Evolutionary conservation across 2,113 vertebrate species (phyloP), one percentile per base, ranked within the genome.

Genomic region (Platichthys stellatus): DNA sequence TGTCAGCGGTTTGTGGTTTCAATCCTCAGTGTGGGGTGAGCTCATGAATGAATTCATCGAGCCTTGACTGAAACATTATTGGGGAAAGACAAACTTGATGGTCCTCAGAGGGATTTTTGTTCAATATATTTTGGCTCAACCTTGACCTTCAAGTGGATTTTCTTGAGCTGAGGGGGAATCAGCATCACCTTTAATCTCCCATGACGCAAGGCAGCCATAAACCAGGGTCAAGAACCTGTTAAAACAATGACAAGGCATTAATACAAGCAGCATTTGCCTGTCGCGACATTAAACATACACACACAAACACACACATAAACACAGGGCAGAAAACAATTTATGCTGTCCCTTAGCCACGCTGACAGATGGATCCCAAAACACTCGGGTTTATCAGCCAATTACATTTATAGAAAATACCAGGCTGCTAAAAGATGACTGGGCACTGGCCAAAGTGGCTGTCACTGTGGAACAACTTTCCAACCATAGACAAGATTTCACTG

Each of bases 301-400:
- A 60, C 67, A 61, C 45, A 23, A 45, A 61, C 26, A 17, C 28
- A 66, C 38, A 69, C 68, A 67, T 28, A 13, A 38, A 69, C 26
- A 63, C n/a, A 45, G 14, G 17, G 47, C 47, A 51, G 38, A 62
- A 60, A 70, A 70, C 49, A 5, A 74, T 64, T 71, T 57, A 64
- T 57, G 73, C 68, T 65, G 45, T 82, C 40, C 15, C 28, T 62
- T 10, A 35, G 72, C 76, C 76, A 83, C 8, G 1, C 15, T 56
- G 47, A 64, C 82, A 81, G 78, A 84, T 80, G 69, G 73, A 69
- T 78, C 38, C 47, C n/a, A 58, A 66, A 81, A 77, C 61, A 62
- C 56, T n/a, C 14, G 14, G 20, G 5, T 72, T 72, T 57, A 77
- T 65, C 63, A 73, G 82, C 78, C 74, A 85, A 51, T 56, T 57